A percentile compares a stretch with the other conserved stretches of the same genome.
These are phyloP conservation scores for Heliothis subflexa DNA, from an alignment of 1,140 invertebrate species.

Conservation along the genomic window DNA sequence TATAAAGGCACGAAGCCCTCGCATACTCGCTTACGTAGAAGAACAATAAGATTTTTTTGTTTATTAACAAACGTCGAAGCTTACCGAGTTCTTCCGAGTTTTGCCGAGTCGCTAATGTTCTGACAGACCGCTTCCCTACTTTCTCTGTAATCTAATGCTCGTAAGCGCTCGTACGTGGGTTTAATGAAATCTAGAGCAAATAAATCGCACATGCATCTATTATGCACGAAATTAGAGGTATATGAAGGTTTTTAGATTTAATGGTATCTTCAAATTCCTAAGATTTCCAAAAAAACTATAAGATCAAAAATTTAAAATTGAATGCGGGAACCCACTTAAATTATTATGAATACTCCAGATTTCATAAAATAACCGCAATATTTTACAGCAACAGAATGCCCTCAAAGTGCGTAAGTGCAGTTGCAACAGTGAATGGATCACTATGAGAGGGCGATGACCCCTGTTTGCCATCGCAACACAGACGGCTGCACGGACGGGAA, in stretches of 20 bases:
- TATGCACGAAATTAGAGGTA: not conserved
- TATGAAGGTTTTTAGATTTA: not conserved
- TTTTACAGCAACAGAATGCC: not conserved
- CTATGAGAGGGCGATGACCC: slow-evolving; percentile 26
- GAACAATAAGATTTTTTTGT: slow-evolving; percentile 16
- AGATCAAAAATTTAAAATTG: not conserved
- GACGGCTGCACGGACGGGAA: not conserved
- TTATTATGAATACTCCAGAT: not conserved
- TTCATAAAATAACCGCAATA: not conserved
- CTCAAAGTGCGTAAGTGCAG: slow-evolving; percentile 12
- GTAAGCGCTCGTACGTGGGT: not conserved
- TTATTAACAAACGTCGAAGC: not conserved
- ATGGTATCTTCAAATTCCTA: not conserved
- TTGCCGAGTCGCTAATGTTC: not conserved
- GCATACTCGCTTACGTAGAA: slow-evolving; percentile 1
- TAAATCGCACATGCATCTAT: not conserved
- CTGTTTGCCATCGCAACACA: not conserved
- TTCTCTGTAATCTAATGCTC: slow-evolving; percentile 8
- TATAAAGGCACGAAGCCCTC: not conserved
- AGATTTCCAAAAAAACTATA: too few species aligned
- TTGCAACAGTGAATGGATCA: slow-evolving; percentile 42
- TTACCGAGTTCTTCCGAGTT: not conserved
- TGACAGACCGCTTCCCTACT: slow-evolving; percentile 2
- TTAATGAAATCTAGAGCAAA: slow-evolving; percentile 5
- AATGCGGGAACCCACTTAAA: too few species aligned